Evolutionary conservation across 2,797 vertebrate genomes (phyloP), one percentile per base, ranked within the genome.

Genomic region (Eurystomus glaucurus): DNA sequence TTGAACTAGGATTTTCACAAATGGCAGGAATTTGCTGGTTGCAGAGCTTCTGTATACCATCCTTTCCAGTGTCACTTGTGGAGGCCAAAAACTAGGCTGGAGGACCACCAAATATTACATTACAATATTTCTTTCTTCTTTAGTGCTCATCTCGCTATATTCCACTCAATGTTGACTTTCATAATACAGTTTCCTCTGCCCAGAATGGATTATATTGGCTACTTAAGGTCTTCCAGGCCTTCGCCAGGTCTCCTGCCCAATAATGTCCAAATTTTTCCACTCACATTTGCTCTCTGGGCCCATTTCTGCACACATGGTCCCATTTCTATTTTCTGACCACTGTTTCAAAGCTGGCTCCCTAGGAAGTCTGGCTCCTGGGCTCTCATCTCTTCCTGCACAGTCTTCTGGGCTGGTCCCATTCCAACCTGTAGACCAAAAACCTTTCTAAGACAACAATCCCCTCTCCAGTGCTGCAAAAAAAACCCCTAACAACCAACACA

Each of bases 271-370:
- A 50, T 85, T 68, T 91, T 89, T 89, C 78, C 19, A 31, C 52
- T 84, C 39, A 61, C 16, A 45, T 81, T 60, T 72, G 28, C 58
- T 52, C 29, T 52, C 68, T 52, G 45, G 26, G 55, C 48, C 94
- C 23, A 15, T 66, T 93, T 89, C 74, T 87, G 46, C 86, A 78
- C 55, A 60, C 64, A 64, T 26, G 29, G 70, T 79, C 31, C 78
- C 39, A 16, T 80, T 97, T 93, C 86, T 87, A 22, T 91, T 91
- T 89, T 75, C 81, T 80, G 77, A 85, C 80, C 28, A 50, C 68
- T 5, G 2, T 76, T 90, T 77, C 81, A 74, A 95, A 94, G 55
- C 75, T 81, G 48, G 31, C 28, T 93, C 21, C 72, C 25, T 48
- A 77, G 22, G 74, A 89, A 78, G 33, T 76, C 85, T 92, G 90